A percentile compares a stretch with the other conserved stretches of the same genome.
These are phyloP conservation scores for Theonella swinhoei DNA, from an alignment of 37 sponge, comb jelly and placozoan genomes.

Conservation along the genomic window DNA sequence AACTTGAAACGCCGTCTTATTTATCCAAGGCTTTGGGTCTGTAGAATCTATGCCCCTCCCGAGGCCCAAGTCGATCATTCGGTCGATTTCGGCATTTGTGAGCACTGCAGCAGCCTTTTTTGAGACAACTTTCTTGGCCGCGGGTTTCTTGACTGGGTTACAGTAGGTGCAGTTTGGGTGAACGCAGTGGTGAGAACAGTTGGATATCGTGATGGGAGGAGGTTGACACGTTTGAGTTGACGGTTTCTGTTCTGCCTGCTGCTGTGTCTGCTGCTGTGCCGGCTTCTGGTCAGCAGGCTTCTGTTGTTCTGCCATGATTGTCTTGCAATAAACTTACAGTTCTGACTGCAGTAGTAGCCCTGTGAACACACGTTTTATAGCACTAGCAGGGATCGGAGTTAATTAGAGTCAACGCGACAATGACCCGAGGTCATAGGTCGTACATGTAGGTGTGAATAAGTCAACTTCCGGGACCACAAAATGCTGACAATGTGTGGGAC, in stretches of 20 bases:
- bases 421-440: no score
- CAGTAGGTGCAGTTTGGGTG: neutral
- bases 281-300: no score
- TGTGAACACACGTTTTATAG: constrained; percentile 29
- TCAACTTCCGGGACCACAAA: no score
- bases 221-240: no score
- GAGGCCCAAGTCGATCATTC: constrained; percentile 21
- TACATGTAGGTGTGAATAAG: no score
- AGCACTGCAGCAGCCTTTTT: constrained; percentile 16
- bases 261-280: no score
- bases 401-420: no score
- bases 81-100: constrained; percentile 6
- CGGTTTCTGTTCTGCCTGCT: no score
- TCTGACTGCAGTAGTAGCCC: no score
- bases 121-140: neutral
- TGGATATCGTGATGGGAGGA: neutral
- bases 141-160: neutral
- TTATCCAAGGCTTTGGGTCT: neutral
- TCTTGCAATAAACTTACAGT: no score
- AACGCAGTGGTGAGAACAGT: neutral
- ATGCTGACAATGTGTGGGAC: no score
- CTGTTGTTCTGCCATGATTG: no score
- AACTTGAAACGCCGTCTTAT: constrained; percentile 22
- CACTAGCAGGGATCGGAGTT: constrained; percentile 39
- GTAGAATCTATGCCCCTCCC: constrained; percentile 10